Conservation (phyloP, 1,140 invertebrate genomes). For the Zophobas morio region DNA sequence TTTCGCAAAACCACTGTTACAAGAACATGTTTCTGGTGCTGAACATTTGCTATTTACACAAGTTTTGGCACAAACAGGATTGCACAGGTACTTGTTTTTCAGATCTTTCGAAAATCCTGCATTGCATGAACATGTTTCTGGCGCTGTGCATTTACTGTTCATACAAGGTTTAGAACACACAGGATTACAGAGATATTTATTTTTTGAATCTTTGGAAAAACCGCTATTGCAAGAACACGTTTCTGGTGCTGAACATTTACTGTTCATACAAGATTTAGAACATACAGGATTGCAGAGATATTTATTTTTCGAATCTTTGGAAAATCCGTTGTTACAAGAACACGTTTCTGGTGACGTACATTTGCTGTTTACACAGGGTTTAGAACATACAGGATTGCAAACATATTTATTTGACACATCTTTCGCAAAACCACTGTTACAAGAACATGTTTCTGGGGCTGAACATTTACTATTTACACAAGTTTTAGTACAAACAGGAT, state of each 20-base stretch:
- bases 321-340: slow-evolving; percentile 2
- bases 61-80: not conserved
- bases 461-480: slow-evolving; percentile 61
- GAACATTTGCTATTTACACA: slow-evolving; percentile 61
- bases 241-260: slow-evolving; percentile 67
- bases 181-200: slow-evolving; percentile 66
- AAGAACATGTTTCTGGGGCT: slow-evolving; percentile 6
- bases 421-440: not conserved
- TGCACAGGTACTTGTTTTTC: not conserved
- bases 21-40: slow-evolving; percentile 39
- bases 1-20: not conserved
- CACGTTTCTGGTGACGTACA: slow-evolving; percentile 58
- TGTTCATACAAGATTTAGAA: slow-evolving; percentile 64
- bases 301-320: not conserved
- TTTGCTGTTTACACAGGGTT: slow-evolving; percentile 51
- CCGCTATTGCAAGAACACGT: slow-evolving; percentile 69
- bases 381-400: slow-evolving; percentile 47
- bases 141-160: slow-evolving; percentile 64
- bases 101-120: slow-evolving; percentile 54
- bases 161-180: slow-evolving; percentile 67
- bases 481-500: not conserved
- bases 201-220: slow-evolving; percentile 67
- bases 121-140: slow-evolving; percentile 21
- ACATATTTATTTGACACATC: not conserved
- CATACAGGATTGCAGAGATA: not conserved